Evolutionary conservation across 2,113 vertebrate species (phyloP), one percentile per base, ranked within the genome.

Genomic region (Oncorhynchus keta): DNA sequence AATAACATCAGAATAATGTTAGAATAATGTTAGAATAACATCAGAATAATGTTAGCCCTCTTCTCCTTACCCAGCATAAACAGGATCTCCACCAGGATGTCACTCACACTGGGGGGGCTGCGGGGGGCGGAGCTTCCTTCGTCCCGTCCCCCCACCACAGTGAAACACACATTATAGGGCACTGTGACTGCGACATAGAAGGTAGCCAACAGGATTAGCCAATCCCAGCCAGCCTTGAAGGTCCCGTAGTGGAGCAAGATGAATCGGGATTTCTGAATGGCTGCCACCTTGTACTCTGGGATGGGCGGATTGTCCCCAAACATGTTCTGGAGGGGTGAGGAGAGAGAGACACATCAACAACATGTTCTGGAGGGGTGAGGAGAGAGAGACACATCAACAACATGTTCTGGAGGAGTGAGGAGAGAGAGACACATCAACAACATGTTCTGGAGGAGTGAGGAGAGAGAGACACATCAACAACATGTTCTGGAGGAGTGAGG

Each of bases 131-230:
- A 79, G 74, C 77, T 77, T 13, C 83, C 80, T 30, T 95, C 94
- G 13, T 95, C 94, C 73, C 91, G 77, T 24, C 85, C 92, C 1
- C 91, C 89, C 22, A 85, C 90, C 70, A 84, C 93, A 0, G 91
- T 90, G 83, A 95, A 95, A 51, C 94, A 95, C n/a, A 95, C 94
- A 13, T 95, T 95, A 32, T 94, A 95, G 61, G 94, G 94, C 68
- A 95, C 94, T 2, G 94, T 95, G 79, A 95, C 94, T 1, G 94
- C 94, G 86, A 95, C 94, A n/a, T 94, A 95, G 88, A 95, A 95
- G 69, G 94, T 95, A 4, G 94, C 94, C 85, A 95, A 85, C 76
- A 95, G 91, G 70, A 95, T 95, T 78, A 95, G 45, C 94, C 94
- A 95, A 85, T 95, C 94, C 94, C 94, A 95, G 83, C 93, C 94